Conservation (phyloP, 2,888 invertebrate species). For the Amblyteles armatorius region DNA sequence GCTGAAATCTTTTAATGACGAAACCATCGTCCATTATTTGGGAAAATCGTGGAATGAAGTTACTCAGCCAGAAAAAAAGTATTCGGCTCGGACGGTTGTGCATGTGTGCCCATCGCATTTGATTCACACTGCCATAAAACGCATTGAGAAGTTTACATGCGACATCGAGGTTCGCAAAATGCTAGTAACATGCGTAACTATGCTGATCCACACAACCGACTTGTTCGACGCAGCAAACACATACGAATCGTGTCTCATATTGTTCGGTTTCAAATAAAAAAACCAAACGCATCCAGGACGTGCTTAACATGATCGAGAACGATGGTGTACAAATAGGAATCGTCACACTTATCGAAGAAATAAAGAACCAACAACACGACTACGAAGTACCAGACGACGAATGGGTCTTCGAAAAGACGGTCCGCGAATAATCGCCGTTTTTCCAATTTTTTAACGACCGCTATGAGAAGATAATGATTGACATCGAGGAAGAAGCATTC, state of each 20-base stretch:
- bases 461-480: not conserved
- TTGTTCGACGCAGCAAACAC: not conserved
- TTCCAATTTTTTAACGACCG: not conserved
- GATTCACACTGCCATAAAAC: slow-evolving; percentile 25
- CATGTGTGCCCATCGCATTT: slow-evolving; percentile 33
- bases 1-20: slow-evolving; percentile 23
- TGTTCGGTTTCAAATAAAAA: slow-evolving; percentile 3
- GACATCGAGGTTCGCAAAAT: slow-evolving; percentile 5
- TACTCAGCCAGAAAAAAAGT: not conserved
- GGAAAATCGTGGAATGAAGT: slow-evolving; percentile 12
- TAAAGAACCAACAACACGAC: not conserved
- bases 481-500: not conserved
- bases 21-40: not conserved
- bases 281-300: not conserved
- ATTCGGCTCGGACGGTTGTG: not conserved
- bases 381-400: slow-evolving; percentile 13
- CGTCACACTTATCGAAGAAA: not conserved
- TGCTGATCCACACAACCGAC: slow-evolving; percentile 18
- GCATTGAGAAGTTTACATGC: slow-evolving; percentile 14
- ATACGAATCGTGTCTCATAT: not conserved
- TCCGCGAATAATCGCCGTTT: slow-evolving; percentile 15
- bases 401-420: not conserved
- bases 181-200: slow-evolving; percentile 10
- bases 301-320: not conserved
- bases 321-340: not conserved